phyloP scores from a whole-genome alignment of 2,888 invertebrate species.

The Athalia circularis region DNA sequence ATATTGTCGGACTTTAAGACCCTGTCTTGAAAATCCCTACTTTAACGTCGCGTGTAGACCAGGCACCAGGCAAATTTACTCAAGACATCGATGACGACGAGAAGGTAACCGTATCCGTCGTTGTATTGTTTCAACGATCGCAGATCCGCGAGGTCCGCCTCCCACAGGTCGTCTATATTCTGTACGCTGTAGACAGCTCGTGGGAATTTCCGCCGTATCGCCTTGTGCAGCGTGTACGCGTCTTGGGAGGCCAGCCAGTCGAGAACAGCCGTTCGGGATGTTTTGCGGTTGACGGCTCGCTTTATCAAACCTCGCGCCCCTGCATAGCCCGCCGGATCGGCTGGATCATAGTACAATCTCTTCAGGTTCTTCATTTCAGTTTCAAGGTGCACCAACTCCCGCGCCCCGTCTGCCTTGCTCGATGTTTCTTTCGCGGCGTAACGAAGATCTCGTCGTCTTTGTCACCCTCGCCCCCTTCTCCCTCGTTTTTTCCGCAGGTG shows the following conservation, averaged over 20 bases:
- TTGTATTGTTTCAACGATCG: too few relatives aligned
- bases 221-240: constrained; percentile 22
- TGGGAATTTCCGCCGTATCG: neutral
- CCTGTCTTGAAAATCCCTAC: too few relatives aligned
- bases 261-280: too few relatives aligned
- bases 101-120: too few relatives aligned
- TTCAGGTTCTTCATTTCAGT: neutral
- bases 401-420: too few relatives aligned
- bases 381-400: neutral
- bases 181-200: neutral
- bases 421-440: neutral
- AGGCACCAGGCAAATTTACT: too few relatives aligned
- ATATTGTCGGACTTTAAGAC: too few relatives aligned
- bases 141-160: too few relatives aligned
- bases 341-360: neutral
- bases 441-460: neutral
- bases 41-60: too few relatives aligned
- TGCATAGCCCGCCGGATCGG: neutral
- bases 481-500: neutral
- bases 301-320: neutral
- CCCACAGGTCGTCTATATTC: neutral
- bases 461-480: neutral
- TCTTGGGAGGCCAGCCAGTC: neutral
- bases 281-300: neutral
- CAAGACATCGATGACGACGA: too few relatives aligned